phyloP scores from a whole-genome alignment of 1,140 invertebrate genomes.

The Drosophila ambigua region DNA sequence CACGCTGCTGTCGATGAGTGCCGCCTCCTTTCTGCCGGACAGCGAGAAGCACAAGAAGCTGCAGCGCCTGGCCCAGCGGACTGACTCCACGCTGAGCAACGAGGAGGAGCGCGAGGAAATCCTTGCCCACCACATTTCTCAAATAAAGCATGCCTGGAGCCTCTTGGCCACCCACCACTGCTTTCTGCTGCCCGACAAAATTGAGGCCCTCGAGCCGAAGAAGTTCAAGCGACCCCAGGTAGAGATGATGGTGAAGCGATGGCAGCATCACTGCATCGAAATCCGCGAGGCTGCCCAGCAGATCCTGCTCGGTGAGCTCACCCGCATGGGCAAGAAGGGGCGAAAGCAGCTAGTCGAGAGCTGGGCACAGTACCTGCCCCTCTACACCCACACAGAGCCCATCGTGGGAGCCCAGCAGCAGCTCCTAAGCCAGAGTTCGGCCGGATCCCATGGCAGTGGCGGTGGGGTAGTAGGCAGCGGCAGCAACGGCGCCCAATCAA shows the following conservation, averaged over 20 bases:
- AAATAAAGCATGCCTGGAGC: conserved; percentile 98
- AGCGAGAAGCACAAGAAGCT: conserved; percentile 91
- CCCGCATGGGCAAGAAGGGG: conserved; percentile 94
- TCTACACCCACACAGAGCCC: conserved; percentile 90
- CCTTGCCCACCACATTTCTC: conserved; percentile 92
- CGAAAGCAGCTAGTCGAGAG: conserved; percentile 96
- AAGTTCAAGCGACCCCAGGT: conserved; percentile 96
- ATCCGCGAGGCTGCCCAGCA: conserved; percentile 98
- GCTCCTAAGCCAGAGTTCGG: conserved; percentile 69
- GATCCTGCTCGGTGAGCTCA: conserved; percentile 95
- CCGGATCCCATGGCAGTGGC: conserved; percentile 20
- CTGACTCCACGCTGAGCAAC: conserved; percentile 83
- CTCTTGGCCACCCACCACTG: conserved; percentile 97
- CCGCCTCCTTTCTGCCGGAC: conserved; percentile 95
- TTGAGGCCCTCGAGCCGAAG: conserved; percentile 88
- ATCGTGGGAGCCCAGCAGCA: conserved; percentile 85
- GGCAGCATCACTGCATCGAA: conserved; percentile 99
- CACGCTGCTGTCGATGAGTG: conserved; percentile 99
- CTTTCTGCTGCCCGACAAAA: conserved; percentile 96
- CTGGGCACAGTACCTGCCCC: conserved; percentile 97
- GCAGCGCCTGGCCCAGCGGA: conserved; percentile 86
- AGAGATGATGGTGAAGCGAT: conserved; percentile 97
- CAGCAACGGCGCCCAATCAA: neutral
- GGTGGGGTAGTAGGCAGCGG: conserved; percentile 8
- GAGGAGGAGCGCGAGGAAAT: conserved; percentile 92